phyloP scores from a whole-genome alignment of 2,888 invertebrate genomes.

The Nesidiocoris tenuis region DNA sequence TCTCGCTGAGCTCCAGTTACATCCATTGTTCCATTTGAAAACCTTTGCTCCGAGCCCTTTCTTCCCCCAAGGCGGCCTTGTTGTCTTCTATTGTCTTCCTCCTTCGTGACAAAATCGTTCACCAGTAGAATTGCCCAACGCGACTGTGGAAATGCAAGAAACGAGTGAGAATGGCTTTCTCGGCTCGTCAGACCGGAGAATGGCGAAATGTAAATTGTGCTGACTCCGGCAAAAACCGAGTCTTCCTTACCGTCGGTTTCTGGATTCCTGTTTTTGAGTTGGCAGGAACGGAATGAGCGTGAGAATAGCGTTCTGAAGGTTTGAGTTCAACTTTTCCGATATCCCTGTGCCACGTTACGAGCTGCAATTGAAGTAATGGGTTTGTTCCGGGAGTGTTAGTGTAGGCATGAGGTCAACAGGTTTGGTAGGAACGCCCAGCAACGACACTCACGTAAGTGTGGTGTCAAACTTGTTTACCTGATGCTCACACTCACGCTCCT shows the following conservation, averaged over 20 bases:
- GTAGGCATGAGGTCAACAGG: too few species aligned
- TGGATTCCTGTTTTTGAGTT: neutral
- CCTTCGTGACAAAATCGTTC: slow-evolving; percentile 26
- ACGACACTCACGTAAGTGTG: too few species aligned
- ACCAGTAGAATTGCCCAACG: slow-evolving; percentile 27
- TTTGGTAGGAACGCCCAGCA: too few species aligned
- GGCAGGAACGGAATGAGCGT: too few species aligned
- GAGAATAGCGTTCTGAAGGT: too few species aligned
- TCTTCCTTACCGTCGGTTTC: neutral
- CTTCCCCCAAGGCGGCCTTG: slow-evolving; percentile 15
- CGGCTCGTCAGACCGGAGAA: neutral
- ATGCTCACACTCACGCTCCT: too few species aligned
- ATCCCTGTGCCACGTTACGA: too few species aligned
- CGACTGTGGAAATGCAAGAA: neutral
- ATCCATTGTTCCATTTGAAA: slow-evolving; percentile 34
- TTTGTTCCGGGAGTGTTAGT: too few species aligned
- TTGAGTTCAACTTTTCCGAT: too few species aligned
- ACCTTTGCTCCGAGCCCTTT: slow-evolving; percentile 11
- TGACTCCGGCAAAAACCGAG: neutral
- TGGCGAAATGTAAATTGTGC: neutral
- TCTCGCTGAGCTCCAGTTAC: slow-evolving; percentile 39
- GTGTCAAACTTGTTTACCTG: too few species aligned
- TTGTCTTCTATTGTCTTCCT: slow-evolving; percentile 34
- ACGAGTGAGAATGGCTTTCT: neutral
- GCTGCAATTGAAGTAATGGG: too few species aligned